A percentile compares a stretch with the other conserved stretches of the same genome.
Conservation (phyloP, 2,888 invertebrate genomes). For the Phyto melanocephala region DNA sequence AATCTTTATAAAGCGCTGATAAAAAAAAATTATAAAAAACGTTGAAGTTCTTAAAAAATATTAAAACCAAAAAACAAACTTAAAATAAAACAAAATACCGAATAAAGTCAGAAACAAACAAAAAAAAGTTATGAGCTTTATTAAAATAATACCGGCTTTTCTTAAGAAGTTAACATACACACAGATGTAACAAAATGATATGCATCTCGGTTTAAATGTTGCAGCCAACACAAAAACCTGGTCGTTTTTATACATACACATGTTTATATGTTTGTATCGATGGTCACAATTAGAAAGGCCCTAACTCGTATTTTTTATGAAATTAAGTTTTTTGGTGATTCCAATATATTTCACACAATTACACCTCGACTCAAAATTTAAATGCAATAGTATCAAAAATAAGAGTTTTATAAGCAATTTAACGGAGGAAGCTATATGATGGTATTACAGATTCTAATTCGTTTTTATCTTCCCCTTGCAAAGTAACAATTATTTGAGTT, state of each 20-base stretch:
- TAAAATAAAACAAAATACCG: constrained; percentile 4
- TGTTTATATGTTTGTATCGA: no score
- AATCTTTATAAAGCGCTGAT: constrained; percentile 33
- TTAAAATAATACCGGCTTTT: constrained; percentile 58
- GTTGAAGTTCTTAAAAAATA: background rate
- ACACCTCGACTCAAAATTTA: no score
- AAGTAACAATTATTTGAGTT: no score
- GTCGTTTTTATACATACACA: background rate
- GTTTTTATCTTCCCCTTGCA: no score
- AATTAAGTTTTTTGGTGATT: no score
- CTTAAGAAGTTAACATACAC: constrained; percentile 49
- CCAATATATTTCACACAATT: no score
- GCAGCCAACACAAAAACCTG: constrained; percentile 53
- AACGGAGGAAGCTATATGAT: no score
- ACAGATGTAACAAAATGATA: constrained; percentile 56
- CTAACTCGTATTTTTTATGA: no score
- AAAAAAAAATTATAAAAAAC: background rate
- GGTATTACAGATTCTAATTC: no score
- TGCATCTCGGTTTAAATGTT: constrained; percentile 52
- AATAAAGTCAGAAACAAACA: constrained; percentile 5
- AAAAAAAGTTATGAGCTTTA: constrained; percentile 42
- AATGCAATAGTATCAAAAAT: no score
- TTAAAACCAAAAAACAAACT: background rate
- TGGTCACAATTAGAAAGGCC: no score
- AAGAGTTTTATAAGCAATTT: no score